Evolutionary conservation across 2,888 invertebrate species (phyloP).

Genomic region (Bursaphelenchus okinawaensis): DNA sequence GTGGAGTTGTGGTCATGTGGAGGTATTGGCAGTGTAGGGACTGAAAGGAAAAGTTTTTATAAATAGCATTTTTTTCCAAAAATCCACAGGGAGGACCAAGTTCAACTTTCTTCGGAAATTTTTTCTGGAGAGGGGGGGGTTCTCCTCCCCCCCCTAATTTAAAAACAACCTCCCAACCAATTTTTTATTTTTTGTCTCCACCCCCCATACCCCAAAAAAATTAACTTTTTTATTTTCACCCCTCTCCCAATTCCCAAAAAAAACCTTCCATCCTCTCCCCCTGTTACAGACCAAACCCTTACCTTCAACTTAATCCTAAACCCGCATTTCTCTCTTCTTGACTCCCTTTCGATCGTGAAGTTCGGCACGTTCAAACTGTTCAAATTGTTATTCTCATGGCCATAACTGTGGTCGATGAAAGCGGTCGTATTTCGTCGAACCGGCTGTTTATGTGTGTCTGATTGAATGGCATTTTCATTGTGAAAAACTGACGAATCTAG

Average conservation of each 20-base stretch:
- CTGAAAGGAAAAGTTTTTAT: neutral
- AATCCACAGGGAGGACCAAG: neutral
- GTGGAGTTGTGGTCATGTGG: conserved; percentile 21
- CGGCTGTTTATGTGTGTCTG: neutral
- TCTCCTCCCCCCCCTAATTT: too few species aligned
- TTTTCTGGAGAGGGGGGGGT: too few species aligned
- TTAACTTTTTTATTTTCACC: too few species aligned
- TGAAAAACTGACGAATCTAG: conserved; percentile 11
- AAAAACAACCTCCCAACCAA: too few species aligned
- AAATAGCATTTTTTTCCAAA: too few species aligned
- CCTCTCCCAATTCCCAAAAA: too few species aligned
- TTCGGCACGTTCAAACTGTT: neutral
- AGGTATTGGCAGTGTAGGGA: conserved; percentile 26
- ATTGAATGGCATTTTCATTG: conserved; percentile 2
- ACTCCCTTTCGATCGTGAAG: neutral
- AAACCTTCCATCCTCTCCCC: neutral
- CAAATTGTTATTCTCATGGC: neutral
- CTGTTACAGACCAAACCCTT: neutral
- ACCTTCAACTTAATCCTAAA: neutral
- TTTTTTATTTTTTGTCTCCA: too few species aligned
- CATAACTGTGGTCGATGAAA: too few species aligned
- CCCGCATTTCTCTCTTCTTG: neutral
- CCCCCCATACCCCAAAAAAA: too few species aligned
- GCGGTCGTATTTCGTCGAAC: neutral
- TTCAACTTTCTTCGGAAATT: too few species aligned